Conservation (phyloP, 2,888 invertebrate species). For the Acanthococcus lagerstroemiae region DNA sequence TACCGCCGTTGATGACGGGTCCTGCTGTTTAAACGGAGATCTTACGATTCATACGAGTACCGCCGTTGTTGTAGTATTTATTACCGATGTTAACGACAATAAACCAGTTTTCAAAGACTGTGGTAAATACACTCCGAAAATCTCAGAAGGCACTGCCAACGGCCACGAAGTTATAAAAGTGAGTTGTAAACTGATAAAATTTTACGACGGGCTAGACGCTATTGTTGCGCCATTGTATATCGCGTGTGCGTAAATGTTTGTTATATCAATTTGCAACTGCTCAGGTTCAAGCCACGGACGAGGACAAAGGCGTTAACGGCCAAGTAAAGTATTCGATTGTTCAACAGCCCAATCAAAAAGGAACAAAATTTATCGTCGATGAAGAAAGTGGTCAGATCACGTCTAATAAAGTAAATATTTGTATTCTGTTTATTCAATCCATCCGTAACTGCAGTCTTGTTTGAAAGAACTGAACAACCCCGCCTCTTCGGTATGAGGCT, state of each 20-base stretch:
- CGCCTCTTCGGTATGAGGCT: too few species aligned
- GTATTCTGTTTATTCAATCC: neutral
- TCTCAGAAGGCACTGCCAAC: slow-evolving; percentile 87
- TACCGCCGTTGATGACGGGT: slow-evolving; percentile 94
- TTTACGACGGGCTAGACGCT: too few species aligned
- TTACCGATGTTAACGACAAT: slow-evolving; percentile 94
- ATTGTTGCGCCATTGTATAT: too few species aligned
- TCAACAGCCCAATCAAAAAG: slow-evolving; percentile 88
- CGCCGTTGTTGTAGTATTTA: slow-evolving; percentile 90
- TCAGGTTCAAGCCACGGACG: slow-evolving; percentile 71
- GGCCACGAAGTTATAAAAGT: slow-evolving; percentile 89
- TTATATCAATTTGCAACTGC: too few species aligned
- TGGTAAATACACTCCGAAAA: slow-evolving; percentile 82
- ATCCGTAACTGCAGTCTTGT: too few species aligned
- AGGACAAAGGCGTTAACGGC: slow-evolving; percentile 91
- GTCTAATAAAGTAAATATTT: slow-evolving; percentile 76
- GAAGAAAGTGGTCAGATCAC: slow-evolving; percentile 90
- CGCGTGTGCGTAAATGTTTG: too few species aligned
- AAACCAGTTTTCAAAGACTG: slow-evolving; percentile 94
- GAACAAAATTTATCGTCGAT: slow-evolving; percentile 90
- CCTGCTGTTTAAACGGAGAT: slow-evolving; percentile 85
- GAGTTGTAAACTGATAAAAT: neutral
- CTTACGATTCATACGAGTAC: slow-evolving; percentile 83
- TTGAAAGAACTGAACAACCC: too few species aligned
- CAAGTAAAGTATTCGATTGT: slow-evolving; percentile 96